Evolutionary conservation across 2,888 invertebrate species (phyloP), one percentile per base, ranked within the genome.

Genomic region (Eristalinus sepulchralis): DNA sequence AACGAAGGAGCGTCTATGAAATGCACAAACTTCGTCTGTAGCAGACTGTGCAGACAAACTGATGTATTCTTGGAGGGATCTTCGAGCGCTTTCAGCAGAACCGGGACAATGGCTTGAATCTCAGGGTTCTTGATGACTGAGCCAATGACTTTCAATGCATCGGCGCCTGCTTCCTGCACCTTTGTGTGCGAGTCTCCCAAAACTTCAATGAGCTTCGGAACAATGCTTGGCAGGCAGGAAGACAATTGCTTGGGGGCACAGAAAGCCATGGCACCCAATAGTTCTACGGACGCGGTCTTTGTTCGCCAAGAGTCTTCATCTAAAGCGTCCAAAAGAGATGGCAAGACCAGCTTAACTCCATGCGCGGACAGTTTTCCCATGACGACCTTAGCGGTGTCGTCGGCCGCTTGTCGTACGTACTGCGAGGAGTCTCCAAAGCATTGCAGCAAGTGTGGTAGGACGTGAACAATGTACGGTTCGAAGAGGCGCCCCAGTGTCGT

Each of bases 291-390:
- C 34, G 98, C 98, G 8, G 97, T 97, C 93, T 99, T 99, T 0
- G 99, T 99, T 90, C 99, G 94, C 99, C 99, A 99, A 17, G 98
- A 98, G 93, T 99, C 99, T 92, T 99, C 98, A 92, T 99, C 97
- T 76, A 99, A 93, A 36, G 98, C 99, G 89, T 96, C 96, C 85
- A 99, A 93, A 87, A 99, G 94, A 84, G 98, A 96, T 0, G 99
- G 99, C 89, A 99, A 94, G 77, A 99, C 98, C 57, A 99, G 94
- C 93, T 99, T 99, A 59, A 99, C 99, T 86, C 99, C 99, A 93
- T 99, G 99, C 85, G 97, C 98, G 78, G 97, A 98, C 80, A 99
- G 94, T 92, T 98, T 97, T 90, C 97, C 97, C 97, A 97, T 97
- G 89, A 99, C 98, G 72, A 98, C 97, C 93, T 97, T 96, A 47